phyloP scores from a whole-genome alignment of 2,888 invertebrate genomes.

The Drosophila anomalata region DNA sequence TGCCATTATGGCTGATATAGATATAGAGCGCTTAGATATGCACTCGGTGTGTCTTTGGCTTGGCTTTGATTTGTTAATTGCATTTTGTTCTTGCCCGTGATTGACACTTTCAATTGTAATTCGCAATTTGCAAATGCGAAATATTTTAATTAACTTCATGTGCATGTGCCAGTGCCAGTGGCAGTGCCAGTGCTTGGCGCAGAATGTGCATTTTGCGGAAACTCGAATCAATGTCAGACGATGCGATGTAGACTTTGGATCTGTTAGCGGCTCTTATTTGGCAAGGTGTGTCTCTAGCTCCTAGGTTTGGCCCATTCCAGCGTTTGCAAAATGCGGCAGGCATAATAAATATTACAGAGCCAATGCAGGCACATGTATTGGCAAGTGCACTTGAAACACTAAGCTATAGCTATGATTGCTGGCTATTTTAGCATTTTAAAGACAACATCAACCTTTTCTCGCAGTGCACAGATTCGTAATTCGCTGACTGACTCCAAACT shows the following conservation, averaged over 20 bases:
- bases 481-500: constrained; percentile 39
- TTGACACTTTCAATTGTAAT: constrained; percentile 68
- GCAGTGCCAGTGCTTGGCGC: constrained; percentile 19
- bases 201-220: constrained; percentile 61
- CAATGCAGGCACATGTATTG: not conserved
- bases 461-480: constrained; percentile 30
- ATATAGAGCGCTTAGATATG: constrained; percentile 2
- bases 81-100: constrained; percentile 61
- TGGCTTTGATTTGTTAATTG: constrained; percentile 70
- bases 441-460: not conserved
- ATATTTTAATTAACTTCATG: constrained; percentile 65
- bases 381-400: not conserved
- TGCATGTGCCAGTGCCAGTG: not conserved
- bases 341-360: constrained; percentile 36
- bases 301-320: constrained; percentile 19
- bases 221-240: constrained; percentile 66
- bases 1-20: constrained; percentile 9
- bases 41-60: constrained; percentile 17
- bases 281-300: constrained; percentile 23
- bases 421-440: too few relatives aligned
- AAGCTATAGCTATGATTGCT: too few relatives aligned
- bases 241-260: constrained; percentile 24
- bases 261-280: constrained; percentile 24
- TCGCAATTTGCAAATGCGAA: constrained; percentile 37
- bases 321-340: constrained; percentile 50